These are phyloP conservation scores for Conistra vaccinii DNA, from an alignment of 2,888 invertebrate genomes.

Conservation along the genomic window DNA sequence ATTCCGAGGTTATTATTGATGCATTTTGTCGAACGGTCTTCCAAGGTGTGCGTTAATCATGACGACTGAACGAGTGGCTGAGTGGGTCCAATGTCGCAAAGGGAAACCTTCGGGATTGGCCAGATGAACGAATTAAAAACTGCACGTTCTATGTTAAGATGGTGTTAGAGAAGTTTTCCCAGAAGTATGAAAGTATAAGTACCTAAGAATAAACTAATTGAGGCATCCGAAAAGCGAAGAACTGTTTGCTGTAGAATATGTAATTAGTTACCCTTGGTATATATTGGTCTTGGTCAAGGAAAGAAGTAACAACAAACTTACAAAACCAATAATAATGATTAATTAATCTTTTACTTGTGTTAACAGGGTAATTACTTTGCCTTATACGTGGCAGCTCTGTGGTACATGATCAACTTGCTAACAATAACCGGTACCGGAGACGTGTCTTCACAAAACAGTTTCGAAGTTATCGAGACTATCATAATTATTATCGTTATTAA, in stretches of 20 bases:
- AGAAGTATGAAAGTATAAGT: too few species aligned
- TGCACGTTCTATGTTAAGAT: too few species aligned
- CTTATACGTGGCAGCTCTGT: slow-evolving; percentile 85
- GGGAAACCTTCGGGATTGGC: neutral
- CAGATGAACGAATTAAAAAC: neutral
- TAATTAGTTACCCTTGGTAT: too few species aligned
- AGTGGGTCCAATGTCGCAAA: neutral
- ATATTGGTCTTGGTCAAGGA: too few species aligned
- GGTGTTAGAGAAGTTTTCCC: too few species aligned
- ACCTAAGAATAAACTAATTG: too few species aligned
- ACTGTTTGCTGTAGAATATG: too few species aligned
- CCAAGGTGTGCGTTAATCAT: neutral
- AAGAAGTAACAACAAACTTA: too few species aligned
- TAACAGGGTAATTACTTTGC: slow-evolving; percentile 81
- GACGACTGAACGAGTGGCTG: neutral
- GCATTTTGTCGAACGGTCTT: neutral
- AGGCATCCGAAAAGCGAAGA: too few species aligned
- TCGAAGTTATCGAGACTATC: slow-evolving; percentile 88
- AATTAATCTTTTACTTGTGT: too few species aligned
- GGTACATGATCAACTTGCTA: slow-evolving; percentile 88
- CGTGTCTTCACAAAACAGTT: slow-evolving; percentile 85
- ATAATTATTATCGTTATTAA: slow-evolving; percentile 87
- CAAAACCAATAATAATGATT: too few species aligned
- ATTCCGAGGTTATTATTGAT: slow-evolving; percentile 75
- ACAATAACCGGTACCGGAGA: slow-evolving; percentile 90